Evolutionary conservation across 1,140 invertebrate genomes (phyloP), one percentile per base, ranked within the genome.

Genomic region (Hestina assimilis): DNA sequence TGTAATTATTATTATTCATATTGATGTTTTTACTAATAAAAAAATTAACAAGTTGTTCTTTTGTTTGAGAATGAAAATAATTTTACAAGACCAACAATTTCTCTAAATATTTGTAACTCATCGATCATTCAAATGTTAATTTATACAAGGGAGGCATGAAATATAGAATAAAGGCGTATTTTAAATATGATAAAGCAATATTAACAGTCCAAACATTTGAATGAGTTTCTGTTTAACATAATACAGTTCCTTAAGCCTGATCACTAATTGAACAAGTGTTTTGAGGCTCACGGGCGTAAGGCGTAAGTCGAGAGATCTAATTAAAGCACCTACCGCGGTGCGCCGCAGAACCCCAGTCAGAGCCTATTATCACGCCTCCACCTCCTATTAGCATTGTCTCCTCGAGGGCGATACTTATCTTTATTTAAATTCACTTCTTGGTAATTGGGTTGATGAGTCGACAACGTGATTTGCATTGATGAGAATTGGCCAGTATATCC

Each of bases 391-490:
- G 84, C 84, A 85, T 85, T 85, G 84, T 87, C 84, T 87, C 78
- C 78, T 83, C 75, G 76, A 87, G 83, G 79, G 83, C 83, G 84
- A 87, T 84, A 87, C 84, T 87, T 86, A 87, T 87, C 84, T 87
- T 87, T 87, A 87, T 87, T 87, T 87, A 87, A 87, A 87, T 86
- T 87, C 83, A 87, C 84, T 87, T 84, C 84, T 84, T 87, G 75
- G 83, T 86, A 87, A 87, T 87, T 87, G 83, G 79, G 79, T 87
- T 87, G 84, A 87, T 81, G 83, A 86, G 81, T 86, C 81, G 83
- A 84, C 84, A 86, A 87, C 84, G 84, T 87, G 84, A 88, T 88
- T 88, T 88, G 84, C 84, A 88, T 88, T 88, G 79, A 86, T 88
- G 83, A 79, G 77, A 82, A 86, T 85, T 82, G 81, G 78, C 79